A percentile compares a stretch with the other conserved stretches of the same genome.
These are phyloP conservation scores for Calameuta idolon DNA, from an alignment of 2,888 invertebrate species.

Conservation along the genomic window DNA sequence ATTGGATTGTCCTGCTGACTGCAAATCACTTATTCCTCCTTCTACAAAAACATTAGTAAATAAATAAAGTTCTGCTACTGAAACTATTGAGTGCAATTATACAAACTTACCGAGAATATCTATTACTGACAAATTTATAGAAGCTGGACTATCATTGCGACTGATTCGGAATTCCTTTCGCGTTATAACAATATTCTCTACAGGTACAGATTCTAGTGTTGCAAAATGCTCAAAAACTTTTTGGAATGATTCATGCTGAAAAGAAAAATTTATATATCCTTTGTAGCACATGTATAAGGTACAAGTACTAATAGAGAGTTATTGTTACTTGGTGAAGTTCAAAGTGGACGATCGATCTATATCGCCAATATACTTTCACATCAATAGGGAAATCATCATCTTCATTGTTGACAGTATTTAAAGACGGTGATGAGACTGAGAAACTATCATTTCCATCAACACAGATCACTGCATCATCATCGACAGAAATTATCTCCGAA, in stretches of 20 bases:
- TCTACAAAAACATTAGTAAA: constrained; percentile 4
- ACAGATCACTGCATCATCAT: not conserved
- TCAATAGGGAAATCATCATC: constrained; percentile 46
- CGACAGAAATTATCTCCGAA: not conserved
- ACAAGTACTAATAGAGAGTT: not conserved
- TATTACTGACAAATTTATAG: constrained; percentile 49
- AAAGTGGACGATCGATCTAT: constrained; percentile 46
- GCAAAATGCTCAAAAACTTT: constrained; percentile 54
- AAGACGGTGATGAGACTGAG: not conserved
- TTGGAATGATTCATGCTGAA: constrained; percentile 51
- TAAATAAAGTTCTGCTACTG: not conserved
- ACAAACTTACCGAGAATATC: constrained; percentile 53
- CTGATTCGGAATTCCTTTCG: constrained; percentile 44
- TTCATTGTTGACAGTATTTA: constrained; percentile 20
- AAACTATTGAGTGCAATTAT: not conserved
- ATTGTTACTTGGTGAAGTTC: constrained; percentile 41
- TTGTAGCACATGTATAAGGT: not conserved
- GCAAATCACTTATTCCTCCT: constrained; percentile 17
- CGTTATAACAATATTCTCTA: constrained; percentile 49
- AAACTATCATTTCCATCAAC: not conserved
- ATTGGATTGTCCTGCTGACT: constrained; percentile 1
- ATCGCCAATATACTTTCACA: constrained; percentile 56
- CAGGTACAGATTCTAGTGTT: constrained; percentile 47
- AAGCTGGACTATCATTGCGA: constrained; percentile 51
- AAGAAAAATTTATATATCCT: constrained; percentile 16